Conservation (phyloP, 2,113 vertebrate genomes). For the Uria aalge region DNA sequence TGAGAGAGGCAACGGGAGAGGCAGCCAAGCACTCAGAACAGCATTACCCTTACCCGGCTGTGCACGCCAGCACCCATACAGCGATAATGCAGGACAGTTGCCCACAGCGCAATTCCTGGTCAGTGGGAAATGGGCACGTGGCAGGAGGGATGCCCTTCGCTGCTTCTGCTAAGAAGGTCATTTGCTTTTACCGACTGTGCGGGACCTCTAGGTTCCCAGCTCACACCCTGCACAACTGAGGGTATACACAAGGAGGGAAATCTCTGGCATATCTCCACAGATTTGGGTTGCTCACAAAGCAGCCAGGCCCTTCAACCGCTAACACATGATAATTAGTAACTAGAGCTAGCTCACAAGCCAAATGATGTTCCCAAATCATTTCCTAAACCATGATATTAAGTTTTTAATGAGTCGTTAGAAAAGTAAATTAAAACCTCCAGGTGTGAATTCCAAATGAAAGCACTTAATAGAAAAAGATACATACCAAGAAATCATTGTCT, state of each 20-base stretch:
- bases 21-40: too few relatives aligned
- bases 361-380: neutral
- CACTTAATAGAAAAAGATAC: neutral
- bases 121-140: too few relatives aligned
- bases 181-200: neutral
- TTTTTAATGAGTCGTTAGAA: constrained; percentile 10
- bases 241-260: neutral
- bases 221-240: neutral
- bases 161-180: neutral
- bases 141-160: too few relatives aligned
- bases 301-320: neutral
- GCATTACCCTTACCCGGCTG: too few relatives aligned
- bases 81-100: too few relatives aligned
- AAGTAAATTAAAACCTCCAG: constrained; percentile 22
- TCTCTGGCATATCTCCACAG: neutral
- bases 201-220: neutral
- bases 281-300: neutral
- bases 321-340: neutral
- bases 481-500: neutral
- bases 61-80: too few relatives aligned
- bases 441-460: constrained; percentile 20
- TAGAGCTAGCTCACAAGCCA: neutral
- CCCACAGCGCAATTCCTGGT: too few relatives aligned
- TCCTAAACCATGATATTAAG: neutral
- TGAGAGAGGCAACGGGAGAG: too few relatives aligned